A percentile compares a stretch with the other conserved stretches of the same genome.
phyloP scores from a whole-genome alignment of 2,888 invertebrate species.

The Entomobrya multifasciata region DNA sequence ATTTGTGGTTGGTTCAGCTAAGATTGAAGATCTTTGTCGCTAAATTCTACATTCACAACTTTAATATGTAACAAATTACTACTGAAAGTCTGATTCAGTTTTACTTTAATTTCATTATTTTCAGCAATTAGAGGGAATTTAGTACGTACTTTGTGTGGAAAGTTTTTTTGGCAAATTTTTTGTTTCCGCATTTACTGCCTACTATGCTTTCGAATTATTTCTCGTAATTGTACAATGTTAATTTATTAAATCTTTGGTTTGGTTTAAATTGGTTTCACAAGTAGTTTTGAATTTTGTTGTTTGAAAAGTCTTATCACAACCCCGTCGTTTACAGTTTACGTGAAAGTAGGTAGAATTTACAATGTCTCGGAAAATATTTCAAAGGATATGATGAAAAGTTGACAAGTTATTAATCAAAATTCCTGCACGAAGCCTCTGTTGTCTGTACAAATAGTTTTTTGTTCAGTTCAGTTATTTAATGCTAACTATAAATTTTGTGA shows the following conservation, averaged over 20 bases:
- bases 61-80: neutral
- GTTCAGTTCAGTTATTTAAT: neutral
- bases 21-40: too few species aligned
- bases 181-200: neutral
- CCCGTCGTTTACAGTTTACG: neutral
- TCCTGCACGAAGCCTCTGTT: neutral
- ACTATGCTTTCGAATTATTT: neutral
- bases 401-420: too few species aligned
- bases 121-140: too few species aligned
- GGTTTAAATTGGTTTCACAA: neutral
- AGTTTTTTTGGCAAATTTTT: conserved; percentile 19
- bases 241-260: neutral
- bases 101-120: too few species aligned
- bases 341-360: too few species aligned
- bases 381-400: too few species aligned
- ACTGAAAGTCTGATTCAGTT: neutral
- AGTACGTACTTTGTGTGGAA: neutral
- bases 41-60: too few species aligned
- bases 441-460: neutral
- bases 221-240: neutral
- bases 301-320: neutral
- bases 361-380: too few species aligned
- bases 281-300: too few species aligned
- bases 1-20: too few species aligned
- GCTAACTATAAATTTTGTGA: neutral